Conservation (phyloP, 2,113 vertebrate species). For the Elephantulus edwardii region DNA sequence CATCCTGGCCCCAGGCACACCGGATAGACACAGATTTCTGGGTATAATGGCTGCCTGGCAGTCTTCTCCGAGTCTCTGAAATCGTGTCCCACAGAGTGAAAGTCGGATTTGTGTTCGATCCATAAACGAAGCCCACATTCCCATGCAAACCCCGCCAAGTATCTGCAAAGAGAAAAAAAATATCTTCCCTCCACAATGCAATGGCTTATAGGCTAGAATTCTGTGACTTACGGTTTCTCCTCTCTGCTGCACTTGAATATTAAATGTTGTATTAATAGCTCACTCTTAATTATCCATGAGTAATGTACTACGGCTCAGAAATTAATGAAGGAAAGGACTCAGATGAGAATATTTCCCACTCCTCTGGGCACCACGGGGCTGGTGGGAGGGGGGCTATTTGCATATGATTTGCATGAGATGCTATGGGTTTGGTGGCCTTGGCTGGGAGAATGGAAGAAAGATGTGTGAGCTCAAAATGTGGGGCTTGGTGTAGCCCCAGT, state of each 20-base stretch:
- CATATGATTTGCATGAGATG: constrained; percentile 55
- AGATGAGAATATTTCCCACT: constrained; percentile 77
- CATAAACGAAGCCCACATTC: constrained; percentile 69
- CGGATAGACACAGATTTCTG: constrained; percentile 15
- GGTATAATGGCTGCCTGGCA: not conserved
- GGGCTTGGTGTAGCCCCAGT: not conserved
- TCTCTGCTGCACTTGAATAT: constrained; percentile 86
- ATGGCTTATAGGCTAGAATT: constrained; percentile 75
- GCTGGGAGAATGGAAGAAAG: not conserved
- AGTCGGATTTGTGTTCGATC: constrained; percentile 74
- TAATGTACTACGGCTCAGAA: constrained; percentile 86
- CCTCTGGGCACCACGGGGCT: constrained; percentile 53
- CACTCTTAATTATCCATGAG: constrained; percentile 89
- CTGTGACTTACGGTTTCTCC: constrained; percentile 84
- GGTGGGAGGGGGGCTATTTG: constrained; percentile 48
- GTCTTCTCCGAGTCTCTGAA: constrained; percentile 59
- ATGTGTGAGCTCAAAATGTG: fast-evolving
- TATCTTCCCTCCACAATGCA: constrained; percentile 65
- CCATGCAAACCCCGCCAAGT: constrained; percentile 61
- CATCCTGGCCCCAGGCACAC: constrained; percentile 54
- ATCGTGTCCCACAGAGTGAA: constrained; percentile 73
- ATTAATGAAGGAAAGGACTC: constrained; percentile 87
- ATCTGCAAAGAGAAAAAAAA: constrained; percentile 54
- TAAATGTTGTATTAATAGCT: constrained; percentile 89
- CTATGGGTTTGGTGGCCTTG: not conserved